Conservation (phyloP, 2,888 invertebrate genomes). For the Mongoloraphidia duomilia region DNA sequence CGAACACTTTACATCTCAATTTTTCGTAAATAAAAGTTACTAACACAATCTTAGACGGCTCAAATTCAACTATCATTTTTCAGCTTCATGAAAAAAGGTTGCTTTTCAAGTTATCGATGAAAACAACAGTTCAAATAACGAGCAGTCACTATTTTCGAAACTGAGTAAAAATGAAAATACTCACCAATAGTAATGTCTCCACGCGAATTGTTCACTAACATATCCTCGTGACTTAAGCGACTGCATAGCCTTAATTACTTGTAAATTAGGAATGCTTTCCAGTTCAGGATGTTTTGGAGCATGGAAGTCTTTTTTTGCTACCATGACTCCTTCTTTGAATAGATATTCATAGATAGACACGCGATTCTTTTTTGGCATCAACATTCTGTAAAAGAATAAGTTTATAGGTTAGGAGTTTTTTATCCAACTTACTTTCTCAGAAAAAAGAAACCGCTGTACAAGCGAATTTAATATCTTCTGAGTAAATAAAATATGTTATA, state of each 20-base stretch:
- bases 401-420: conserved; percentile 20
- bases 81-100: no score
- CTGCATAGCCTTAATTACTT: conserved; percentile 97
- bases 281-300: conserved; percentile 95
- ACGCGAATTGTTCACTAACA: conserved; percentile 99
- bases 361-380: conserved; percentile 99
- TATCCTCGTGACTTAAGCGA: conserved; percentile 91
- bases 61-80: no score
- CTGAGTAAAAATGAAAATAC: conserved; percentile 12
- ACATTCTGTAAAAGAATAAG: conserved; percentile 60
- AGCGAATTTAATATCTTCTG: not conserved
- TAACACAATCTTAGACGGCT: no score
- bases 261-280: conserved; percentile 88
- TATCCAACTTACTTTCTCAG: not conserved
- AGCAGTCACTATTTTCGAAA: no score
- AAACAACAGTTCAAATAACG: no score
- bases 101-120: no score
- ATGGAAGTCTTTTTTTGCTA: conserved; percentile 97
- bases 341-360: conserved; percentile 94
- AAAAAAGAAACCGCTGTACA: not conserved
- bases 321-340: conserved; percentile 98
- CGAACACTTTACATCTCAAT: no score
- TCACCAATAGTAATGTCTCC: conserved; percentile 98
- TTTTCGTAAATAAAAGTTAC: no score
- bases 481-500: conserved; percentile 9